Evolutionary conservation across 2,797 vertebrate genomes (phyloP).

Genomic region (Garrulus glandarius): DNA sequence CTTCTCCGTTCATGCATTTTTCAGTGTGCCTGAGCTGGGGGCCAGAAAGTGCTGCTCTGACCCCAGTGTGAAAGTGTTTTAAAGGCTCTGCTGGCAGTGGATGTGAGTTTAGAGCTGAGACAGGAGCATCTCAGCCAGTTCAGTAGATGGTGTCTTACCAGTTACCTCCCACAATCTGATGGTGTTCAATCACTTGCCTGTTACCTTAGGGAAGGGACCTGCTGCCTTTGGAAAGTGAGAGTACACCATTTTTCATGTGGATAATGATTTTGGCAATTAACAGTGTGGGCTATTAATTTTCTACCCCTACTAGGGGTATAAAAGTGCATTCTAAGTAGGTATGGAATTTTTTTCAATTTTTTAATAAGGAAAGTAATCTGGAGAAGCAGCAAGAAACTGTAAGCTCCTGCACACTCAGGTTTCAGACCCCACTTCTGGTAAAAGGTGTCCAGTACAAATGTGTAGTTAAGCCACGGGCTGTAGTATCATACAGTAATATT

Average conservation of each 20-base stretch:
- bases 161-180: not conserved
- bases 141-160: not conserved
- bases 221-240: not conserved
- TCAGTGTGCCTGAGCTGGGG: not conserved
- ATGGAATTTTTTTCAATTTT: not conserved
- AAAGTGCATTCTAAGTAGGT: not conserved
- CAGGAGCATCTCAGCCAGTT: not conserved
- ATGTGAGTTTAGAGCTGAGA: not conserved
- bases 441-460: not conserved
- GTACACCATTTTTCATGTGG: not conserved
- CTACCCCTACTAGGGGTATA: not conserved
- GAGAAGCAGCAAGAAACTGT: not conserved
- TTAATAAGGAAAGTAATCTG: not conserved
- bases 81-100: not conserved
- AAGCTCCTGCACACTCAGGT: not conserved
- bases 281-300: not conserved
- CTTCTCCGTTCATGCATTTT: not conserved
- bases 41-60: not conserved
- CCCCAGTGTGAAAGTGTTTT: not conserved
- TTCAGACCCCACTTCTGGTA: not conserved
- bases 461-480: not conserved
- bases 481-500: not conserved
- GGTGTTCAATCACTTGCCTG: accelerated
- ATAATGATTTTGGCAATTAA: not conserved
- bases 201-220: not conserved